These are phyloP conservation scores for Molorchus minor DNA, from an alignment of 2,888 invertebrate species.

Conservation along the genomic window DNA sequence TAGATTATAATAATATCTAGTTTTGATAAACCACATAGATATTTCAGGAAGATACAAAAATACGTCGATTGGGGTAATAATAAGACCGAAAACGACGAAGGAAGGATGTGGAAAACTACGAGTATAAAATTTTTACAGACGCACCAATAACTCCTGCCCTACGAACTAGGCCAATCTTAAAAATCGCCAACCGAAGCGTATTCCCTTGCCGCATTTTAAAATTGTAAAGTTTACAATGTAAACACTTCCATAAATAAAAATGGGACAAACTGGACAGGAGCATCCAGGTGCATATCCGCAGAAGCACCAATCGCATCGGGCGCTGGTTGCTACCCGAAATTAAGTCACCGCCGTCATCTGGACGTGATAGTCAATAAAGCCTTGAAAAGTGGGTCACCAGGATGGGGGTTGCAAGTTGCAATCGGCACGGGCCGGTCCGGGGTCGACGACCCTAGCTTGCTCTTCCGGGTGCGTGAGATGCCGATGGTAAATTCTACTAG, in stretches of 20 bases:
- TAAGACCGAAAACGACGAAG: too few species aligned
- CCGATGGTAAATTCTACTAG: conserved; percentile 14
- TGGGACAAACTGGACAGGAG: background rate
- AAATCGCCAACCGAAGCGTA: background rate
- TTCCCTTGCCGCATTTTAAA: background rate
- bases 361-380: conserved; percentile 58
- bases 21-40: too few species aligned
- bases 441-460: conserved; percentile 56
- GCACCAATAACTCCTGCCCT: too few species aligned
- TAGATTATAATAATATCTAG: too few species aligned
- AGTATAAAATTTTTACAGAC: too few species aligned
- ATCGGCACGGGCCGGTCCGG: conserved; percentile 41
- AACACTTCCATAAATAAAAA: conserved; percentile 7
- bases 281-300: conserved; percentile 7
- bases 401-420: conserved; percentile 51
- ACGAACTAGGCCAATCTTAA: background rate
- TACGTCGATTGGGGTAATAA: too few species aligned
- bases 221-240: too few species aligned
- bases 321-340: conserved; percentile 27
- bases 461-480: conserved; percentile 32
- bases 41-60: too few species aligned
- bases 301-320: conserved; percentile 15
- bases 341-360: conserved; percentile 15
- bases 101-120: too few species aligned
- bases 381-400: conserved; percentile 60